Evolutionary conservation across 2,888 invertebrate species (phyloP).

Genomic region (Cataglyphis cursor): DNA sequence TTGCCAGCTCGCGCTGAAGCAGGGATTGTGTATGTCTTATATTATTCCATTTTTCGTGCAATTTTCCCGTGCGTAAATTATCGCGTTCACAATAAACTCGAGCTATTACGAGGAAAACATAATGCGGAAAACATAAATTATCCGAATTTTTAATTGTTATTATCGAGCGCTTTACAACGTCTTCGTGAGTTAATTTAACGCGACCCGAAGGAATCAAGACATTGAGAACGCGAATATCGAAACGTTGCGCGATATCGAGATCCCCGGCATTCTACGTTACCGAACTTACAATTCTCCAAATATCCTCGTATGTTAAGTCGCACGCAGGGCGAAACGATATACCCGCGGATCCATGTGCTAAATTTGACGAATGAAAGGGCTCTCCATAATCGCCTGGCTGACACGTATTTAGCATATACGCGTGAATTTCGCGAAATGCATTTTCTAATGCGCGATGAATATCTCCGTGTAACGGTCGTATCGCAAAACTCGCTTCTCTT

Average conservation of each 20-base stretch:
- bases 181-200: too few species aligned
- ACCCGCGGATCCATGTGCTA: neutral
- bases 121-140: neutral
- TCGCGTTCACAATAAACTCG: neutral
- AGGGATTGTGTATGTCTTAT: neutral
- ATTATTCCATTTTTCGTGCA: neutral
- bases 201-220: too few species aligned
- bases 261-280: neutral
- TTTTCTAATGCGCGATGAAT: too few species aligned
- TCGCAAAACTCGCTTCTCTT: too few species aligned
- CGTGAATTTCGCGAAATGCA: too few species aligned
- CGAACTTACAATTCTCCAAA: neutral
- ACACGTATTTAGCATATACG: too few species aligned
- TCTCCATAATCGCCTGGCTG: too few species aligned
- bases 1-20: neutral
- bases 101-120: neutral
- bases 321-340: neutral
- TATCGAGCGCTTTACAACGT: neutral
- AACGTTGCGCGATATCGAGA: neutral
- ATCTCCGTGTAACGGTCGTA: too few species aligned
- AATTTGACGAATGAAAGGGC: neutral
- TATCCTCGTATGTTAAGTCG: neutral
- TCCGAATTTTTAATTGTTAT: neutral
- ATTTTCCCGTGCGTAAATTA: neutral
- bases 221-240: too few species aligned